These are phyloP conservation scores for Mesoclemmys tuberculata DNA, from an alignment of 2,113 vertebrate species.

Conservation along the genomic window DNA sequence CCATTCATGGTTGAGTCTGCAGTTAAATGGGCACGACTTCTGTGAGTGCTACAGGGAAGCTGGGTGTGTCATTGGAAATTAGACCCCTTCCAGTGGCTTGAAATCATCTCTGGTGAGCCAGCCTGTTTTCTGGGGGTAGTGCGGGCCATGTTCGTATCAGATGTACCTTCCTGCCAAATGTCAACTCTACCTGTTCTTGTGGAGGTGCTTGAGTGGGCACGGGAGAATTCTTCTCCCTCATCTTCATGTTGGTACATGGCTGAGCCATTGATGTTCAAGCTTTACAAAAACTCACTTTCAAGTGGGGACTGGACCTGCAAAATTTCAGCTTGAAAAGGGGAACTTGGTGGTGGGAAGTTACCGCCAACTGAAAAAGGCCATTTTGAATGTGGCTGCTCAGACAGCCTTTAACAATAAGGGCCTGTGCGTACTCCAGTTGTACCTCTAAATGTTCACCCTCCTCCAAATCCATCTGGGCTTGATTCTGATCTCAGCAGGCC, in stretches of 20 bases:
- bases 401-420: neutral
- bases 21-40: neutral
- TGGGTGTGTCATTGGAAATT: neutral
- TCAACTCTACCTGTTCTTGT: neutral
- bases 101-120: neutral
- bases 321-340: neutral
- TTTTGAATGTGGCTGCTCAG: neutral
- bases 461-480: neutral
- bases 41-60: neutral
- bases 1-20: neutral
- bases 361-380: neutral
- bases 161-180: neutral
- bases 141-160: neutral
- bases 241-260: neutral
- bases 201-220: neutral
- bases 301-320: neutral
- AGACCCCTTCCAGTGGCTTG: neutral
- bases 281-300: neutral
- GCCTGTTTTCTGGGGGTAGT: neutral
- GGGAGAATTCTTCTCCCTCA: neutral
- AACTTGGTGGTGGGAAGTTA: neutral
- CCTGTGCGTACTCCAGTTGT: neutral
- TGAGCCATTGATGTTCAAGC: neutral
- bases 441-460: neutral
- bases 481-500: neutral